Evolutionary conservation across 1,140 invertebrate genomes (phyloP).

Genomic region (Manduca sexta): DNA sequence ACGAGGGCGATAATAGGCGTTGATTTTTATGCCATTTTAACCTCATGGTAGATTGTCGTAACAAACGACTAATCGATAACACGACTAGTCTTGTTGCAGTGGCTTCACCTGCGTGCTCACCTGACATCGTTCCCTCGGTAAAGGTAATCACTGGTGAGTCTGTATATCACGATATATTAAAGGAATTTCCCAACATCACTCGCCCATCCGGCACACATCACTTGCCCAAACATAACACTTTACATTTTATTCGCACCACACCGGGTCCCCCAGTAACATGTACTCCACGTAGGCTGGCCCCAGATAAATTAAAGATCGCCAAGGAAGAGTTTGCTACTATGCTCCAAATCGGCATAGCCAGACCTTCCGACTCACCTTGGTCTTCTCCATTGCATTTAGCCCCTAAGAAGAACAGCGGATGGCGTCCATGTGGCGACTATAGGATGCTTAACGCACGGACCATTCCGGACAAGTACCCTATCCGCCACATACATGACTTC

Average conservation of each 20-base stretch:
- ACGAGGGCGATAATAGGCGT: constrained; percentile 45
- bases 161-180: constrained; percentile 14
- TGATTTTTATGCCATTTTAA: constrained; percentile 39
- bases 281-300: constrained; percentile 18
- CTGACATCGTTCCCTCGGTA: constrained; percentile 4
- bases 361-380: constrained; percentile 46
- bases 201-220: constrained; percentile 19
- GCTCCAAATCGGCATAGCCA: constrained; percentile 10
- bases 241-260: constrained; percentile 36
- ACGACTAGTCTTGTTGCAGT: constrained; percentile 8
- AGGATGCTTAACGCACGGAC: constrained; percentile 31
- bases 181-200: constrained; percentile 24
- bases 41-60: constrained; percentile 28
- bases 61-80: constrained; percentile 19
- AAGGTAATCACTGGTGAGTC: constrained; percentile 17
- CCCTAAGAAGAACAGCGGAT: constrained; percentile 49
- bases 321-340: constrained; percentile 18
- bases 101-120: not conserved
- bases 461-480: constrained; percentile 53
- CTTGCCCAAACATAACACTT: constrained; percentile 18
- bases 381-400: constrained; percentile 54
- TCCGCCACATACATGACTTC: constrained; percentile 40
- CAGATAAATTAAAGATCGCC: constrained; percentile 22
- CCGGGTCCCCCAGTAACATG: constrained; percentile 45
- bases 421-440: constrained; percentile 53